phyloP scores from a whole-genome alignment of 2,888 invertebrate species.

The Strigamia transsilvanica region DNA sequence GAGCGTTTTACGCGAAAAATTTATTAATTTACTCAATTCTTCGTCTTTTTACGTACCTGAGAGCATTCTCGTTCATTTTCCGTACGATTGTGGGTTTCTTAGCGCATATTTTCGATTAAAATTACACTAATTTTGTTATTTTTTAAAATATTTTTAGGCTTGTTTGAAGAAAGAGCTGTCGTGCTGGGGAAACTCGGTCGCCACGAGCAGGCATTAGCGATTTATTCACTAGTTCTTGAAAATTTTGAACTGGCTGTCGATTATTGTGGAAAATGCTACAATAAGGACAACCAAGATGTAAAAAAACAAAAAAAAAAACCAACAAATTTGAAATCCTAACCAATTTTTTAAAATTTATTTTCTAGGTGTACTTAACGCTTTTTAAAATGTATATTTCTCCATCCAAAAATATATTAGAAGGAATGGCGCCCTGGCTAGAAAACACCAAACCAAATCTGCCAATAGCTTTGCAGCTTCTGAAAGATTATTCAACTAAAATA shows the following conservation, averaged over 20 bases:
- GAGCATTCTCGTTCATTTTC: conserved; percentile 84
- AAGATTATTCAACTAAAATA: conserved; percentile 84
- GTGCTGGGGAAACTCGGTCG: conserved; percentile 87
- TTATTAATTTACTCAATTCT: conserved; percentile 81
- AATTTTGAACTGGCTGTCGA: conserved; percentile 83
- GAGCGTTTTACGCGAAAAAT: conserved; percentile 70
- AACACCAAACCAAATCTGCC: conserved; percentile 76
- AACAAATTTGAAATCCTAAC: not conserved
- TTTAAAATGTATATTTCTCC: conserved; percentile 71
- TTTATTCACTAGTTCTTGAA: conserved; percentile 87
- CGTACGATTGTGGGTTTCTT: conserved; percentile 70
- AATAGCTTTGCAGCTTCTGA: conserved; percentile 80
- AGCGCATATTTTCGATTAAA: not conserved
- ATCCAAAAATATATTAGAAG: conserved; percentile 65
- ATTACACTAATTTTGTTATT: not conserved
- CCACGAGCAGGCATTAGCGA: conserved; percentile 90
- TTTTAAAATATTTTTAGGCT: conserved; percentile 63
- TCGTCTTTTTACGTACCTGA: conserved; percentile 86
- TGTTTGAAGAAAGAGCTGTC: conserved; percentile 94
- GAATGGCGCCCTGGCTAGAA: conserved; percentile 64
- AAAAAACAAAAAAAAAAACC: not conserved
- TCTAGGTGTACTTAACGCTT: conserved; percentile 72
- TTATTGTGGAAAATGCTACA: conserved; percentile 81
- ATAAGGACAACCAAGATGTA: conserved; percentile 55
- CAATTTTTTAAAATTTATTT: conserved; percentile 1